Evolutionary conservation across 2,888 invertebrate genomes (phyloP).

Genomic region (Drosophila rubida): DNA sequence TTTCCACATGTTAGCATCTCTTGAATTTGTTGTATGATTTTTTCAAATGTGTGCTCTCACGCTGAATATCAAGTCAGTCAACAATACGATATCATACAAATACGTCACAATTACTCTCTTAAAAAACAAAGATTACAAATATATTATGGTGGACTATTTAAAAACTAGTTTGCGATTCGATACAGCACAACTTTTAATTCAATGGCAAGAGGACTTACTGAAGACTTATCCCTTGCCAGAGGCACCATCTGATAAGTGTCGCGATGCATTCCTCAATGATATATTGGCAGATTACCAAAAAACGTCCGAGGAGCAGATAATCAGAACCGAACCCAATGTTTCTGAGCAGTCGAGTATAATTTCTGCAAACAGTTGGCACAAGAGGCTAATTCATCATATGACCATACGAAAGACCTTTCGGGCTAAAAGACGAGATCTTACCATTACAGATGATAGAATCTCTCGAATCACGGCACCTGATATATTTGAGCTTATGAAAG

Average conservation of each 20-base stretch:
- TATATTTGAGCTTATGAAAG: conserved; percentile 27
- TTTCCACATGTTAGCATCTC: not conserved
- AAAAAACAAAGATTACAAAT: not conserved
- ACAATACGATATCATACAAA: not conserved
- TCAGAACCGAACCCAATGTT: too few species aligned
- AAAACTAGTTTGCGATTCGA: not conserved
- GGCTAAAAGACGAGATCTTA: not conserved
- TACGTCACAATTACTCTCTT: not conserved
- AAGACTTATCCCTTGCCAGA: conserved; percentile 22
- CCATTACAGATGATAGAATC: not conserved
- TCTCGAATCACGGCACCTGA: not conserved
- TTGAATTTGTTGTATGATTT: not conserved
- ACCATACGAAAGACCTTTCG: not conserved
- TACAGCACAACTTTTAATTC: not conserved
- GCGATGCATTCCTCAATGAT: conserved; percentile 30
- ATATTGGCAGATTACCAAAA: not conserved
- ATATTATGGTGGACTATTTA: not conserved
- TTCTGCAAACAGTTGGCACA: too few species aligned
- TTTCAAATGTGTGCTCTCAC: not conserved
- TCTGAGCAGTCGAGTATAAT: too few species aligned
- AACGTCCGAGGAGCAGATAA: not conserved
- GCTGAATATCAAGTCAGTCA: not conserved
- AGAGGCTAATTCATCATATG: not conserved
- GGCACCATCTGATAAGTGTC: conserved; percentile 17
- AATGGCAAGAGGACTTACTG: conserved; percentile 2